These are phyloP conservation scores for Triops cancriformis DNA, from an alignment of 1,140 invertebrate genomes.

Conservation along the genomic window DNA sequence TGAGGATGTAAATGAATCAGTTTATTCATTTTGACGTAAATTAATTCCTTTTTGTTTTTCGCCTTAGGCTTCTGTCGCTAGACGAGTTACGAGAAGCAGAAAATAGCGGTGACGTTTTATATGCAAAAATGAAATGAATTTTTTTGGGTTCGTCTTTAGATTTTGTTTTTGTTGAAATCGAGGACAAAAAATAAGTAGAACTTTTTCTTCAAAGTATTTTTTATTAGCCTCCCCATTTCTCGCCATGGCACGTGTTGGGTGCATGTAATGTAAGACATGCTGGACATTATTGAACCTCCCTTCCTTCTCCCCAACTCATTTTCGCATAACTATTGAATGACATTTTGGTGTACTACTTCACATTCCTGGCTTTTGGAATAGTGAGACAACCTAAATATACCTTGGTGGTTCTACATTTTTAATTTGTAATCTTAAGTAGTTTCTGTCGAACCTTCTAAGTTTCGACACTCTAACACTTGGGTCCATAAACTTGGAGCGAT, in stretches of 20 bases:
- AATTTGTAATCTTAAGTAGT: too few species aligned
- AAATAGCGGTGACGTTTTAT: background rate
- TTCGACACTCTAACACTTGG: too few species aligned
- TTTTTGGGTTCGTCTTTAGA: background rate
- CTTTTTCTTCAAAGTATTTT: slow-evolving; percentile 1
- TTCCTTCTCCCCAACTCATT: background rate
- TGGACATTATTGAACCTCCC: background rate
- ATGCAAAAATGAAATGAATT: too few species aligned
- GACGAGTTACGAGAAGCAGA: background rate
- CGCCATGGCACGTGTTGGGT: background rate
- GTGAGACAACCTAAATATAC: slow-evolving; percentile 12
- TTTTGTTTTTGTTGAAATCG: background rate
- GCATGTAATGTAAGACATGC: background rate
- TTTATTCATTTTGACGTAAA: background rate
- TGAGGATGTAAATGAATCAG: background rate
- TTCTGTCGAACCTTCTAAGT: too few species aligned
- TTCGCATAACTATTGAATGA: slow-evolving; percentile 8
- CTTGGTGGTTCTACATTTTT: background rate
- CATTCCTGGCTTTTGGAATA: slow-evolving; percentile 10
- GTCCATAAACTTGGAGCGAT: too few species aligned
- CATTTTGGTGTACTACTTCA: background rate
- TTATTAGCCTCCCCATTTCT: background rate
- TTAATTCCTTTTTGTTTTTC: background rate
- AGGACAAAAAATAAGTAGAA: background rate
- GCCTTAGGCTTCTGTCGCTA: background rate